Percentiles rank a stretch among this genome's conserved stretches.
Evolutionary conservation across 2,888 invertebrate genomes (phyloP).

Genomic region (Agrochola macilenta): DNA sequence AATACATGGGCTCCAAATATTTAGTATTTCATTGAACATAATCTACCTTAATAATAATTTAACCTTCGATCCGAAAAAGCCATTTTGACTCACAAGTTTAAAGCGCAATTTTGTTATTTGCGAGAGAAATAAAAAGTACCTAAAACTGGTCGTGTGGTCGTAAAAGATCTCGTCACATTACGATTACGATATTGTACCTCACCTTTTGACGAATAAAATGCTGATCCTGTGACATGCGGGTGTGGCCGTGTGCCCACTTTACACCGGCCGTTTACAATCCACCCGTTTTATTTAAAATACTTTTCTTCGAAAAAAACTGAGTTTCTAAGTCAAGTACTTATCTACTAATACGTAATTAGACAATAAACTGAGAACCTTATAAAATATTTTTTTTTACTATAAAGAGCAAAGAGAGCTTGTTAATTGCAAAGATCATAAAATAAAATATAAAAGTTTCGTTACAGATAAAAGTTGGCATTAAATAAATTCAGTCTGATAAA

Average conservation of each 20-base stretch:
- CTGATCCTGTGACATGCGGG: constrained; percentile 70
- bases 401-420: constrained; percentile 36
- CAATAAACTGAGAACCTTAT: constrained; percentile 12
- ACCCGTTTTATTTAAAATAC: constrained; percentile 42
- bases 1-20: not conserved
- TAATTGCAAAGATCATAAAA: constrained; percentile 48
- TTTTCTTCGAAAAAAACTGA: constrained; percentile 10
- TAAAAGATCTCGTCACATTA: constrained; percentile 79
- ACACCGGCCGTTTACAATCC: constrained; percentile 43
- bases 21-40: constrained; percentile 35
- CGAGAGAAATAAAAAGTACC: constrained; percentile 75
- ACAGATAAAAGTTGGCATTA: constrained; percentile 47
- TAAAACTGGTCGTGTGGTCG: constrained; percentile 77
- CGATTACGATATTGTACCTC: constrained; percentile 77
- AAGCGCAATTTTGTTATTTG: constrained; percentile 76
- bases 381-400: constrained; percentile 39
- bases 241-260: constrained; percentile 53
- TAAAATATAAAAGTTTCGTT: constrained; percentile 41
- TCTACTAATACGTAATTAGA: constrained; percentile 25
- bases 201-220: constrained; percentile 76
- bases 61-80: constrained; percentile 72
- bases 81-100: constrained; percentile 69
- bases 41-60: constrained; percentile 61
- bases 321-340: constrained; percentile 6
- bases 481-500: constrained; percentile 45